Evolutionary conservation across 2,797 vertebrate genomes (phyloP).

Genomic region (Falco cherrug): DNA sequence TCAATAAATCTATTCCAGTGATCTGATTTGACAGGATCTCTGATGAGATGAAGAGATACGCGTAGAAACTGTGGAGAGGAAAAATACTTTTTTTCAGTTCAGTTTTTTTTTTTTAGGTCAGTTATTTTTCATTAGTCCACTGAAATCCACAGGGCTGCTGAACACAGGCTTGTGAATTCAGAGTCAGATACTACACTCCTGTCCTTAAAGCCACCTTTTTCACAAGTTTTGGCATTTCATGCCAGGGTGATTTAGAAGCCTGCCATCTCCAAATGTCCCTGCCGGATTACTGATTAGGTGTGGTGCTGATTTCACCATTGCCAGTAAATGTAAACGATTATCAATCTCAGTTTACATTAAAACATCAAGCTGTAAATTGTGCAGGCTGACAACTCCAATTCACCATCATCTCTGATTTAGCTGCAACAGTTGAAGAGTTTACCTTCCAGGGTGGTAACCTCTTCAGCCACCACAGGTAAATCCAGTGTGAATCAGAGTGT

Average conservation of each 20-base stretch:
- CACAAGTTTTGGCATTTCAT: neutral
- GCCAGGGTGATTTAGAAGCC: neutral
- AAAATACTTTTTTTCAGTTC: neutral
- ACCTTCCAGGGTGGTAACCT: neutral
- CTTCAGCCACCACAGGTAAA: neutral
- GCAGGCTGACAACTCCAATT: neutral
- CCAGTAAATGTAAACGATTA: neutral
- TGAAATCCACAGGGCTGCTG: neutral
- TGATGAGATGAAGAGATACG: neutral
- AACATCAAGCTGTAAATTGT: neutral
- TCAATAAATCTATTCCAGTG: neutral
- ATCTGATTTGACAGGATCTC: neutral
- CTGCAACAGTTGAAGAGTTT: neutral
- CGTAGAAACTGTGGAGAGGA: neutral
- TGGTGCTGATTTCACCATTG: neutral
- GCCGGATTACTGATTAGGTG: neutral
- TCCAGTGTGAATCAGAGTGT: neutral
- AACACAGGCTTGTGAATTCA: neutral
- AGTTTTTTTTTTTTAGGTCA: neutral
- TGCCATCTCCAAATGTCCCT: neutral
- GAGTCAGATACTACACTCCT: neutral
- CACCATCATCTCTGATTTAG: slow-evolving; percentile 20
- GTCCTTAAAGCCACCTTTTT: neutral
- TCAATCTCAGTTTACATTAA: slow-evolving; percentile 7
- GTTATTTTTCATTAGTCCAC: neutral